Conservation (phyloP, 2,797 vertebrate genomes). For the Alectoris magna region DNA sequence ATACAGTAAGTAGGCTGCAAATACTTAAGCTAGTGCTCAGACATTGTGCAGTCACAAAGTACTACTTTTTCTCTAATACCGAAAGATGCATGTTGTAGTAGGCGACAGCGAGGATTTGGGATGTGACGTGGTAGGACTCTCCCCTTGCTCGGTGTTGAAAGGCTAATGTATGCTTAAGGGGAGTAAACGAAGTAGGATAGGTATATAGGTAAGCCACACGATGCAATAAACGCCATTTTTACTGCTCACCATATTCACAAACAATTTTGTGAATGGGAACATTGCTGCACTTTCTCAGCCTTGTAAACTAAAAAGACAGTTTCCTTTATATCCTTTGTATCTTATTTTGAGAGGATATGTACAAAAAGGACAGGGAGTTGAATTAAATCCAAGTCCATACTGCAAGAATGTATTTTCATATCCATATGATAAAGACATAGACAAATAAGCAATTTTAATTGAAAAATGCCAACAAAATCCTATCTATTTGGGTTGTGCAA, state of each 20-base stretch:
- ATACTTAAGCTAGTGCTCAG: not conserved
- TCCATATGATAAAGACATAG: not conserved
- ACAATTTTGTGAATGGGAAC: not conserved
- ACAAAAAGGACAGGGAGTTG: not conserved
- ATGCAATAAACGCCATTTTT: no score
- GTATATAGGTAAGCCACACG: no score
- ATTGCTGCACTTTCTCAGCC: not conserved
- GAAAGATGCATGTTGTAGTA: no score
- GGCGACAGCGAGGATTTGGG: no score
- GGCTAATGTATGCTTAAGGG: no score
- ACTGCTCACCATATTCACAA: no score
- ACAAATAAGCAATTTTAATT: conserved; percentile 59
- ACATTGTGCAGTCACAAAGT: no score
- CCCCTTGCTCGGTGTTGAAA: no score
- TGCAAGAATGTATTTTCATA: conserved; percentile 42
- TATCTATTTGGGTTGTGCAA: not conserved
- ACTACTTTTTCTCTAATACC: no score
- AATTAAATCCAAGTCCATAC: conserved; percentile 1
- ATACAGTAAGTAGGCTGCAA: not conserved
- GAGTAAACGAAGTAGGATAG: no score
- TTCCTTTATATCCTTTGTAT: not conserved
- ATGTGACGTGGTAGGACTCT: no score
- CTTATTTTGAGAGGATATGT: not conserved
- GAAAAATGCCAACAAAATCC: conserved; percentile 41
- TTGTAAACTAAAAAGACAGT: not conserved